Evolutionary conservation across 2,797 vertebrate genomes (phyloP), one percentile per base, ranked within the genome.

Genomic region (Poeciliopsis gracilis): DNA sequence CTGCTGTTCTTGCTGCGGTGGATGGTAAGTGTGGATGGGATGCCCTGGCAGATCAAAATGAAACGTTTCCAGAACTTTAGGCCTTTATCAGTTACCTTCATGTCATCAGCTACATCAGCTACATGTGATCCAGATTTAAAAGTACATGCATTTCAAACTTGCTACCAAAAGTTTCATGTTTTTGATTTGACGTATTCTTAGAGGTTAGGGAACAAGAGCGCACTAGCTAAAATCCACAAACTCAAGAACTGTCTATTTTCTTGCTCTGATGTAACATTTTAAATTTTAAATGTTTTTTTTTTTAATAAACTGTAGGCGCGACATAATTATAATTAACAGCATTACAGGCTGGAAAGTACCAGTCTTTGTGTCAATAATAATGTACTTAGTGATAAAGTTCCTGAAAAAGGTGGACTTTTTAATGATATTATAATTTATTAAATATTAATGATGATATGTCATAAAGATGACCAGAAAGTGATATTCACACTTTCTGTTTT

Each of bases 21-120:
- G 63, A 51, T 76, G 59, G 81, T 78, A 86, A 88, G 85, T 91
- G 91, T 80, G 70, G 84, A 90, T 87, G 81, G 93, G 83, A 87
- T 90, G 76, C 77, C 49, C 75, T 84, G 67, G 87, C 81, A 78
- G 88, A 92, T 93, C 72, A 86, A 82, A 94, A 86, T 82, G 53
- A 82, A 77, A 82, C 82, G 78, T 81, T 80, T 47, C 84, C 69
- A 12, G 75, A 63, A 1, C 86, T 79, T 88, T 79, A 70, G 30
- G 55, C 76, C 82, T 78, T 78, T 43, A 45, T 77, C 66, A 57
- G 61, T 49, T 43, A 2, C 8, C 46, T 36, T 0, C 67, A 30
- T 51, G 12, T 80, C 70, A 45, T 78, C 75, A 25, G 23, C 3
- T 25, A 1, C 70, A 45, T 78, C 75, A 25, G 23, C 3, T 25